A percentile compares a stretch with the other conserved stretches of the same genome.
These are phyloP conservation scores for Pseudococcus viburni DNA, from an alignment of 2,888 invertebrate genomes.

Conservation along the genomic window DNA sequence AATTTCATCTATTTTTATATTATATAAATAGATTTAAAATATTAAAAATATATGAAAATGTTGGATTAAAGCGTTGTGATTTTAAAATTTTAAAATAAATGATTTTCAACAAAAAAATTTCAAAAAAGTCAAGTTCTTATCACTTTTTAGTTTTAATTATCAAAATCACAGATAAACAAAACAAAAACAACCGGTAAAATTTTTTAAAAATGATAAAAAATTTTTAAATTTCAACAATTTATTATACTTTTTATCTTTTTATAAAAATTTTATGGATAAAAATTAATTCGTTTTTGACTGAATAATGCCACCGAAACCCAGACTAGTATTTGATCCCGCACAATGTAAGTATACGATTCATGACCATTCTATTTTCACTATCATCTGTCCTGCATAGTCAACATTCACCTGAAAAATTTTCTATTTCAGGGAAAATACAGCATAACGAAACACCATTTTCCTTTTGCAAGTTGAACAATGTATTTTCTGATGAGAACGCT, in stretches of 20 bases:
- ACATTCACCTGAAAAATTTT: background rate
- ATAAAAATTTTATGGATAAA: background rate
- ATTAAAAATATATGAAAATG: too few relatives aligned
- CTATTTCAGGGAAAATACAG: constrained; percentile 21
- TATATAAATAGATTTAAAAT: too few relatives aligned
- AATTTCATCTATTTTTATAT: too few relatives aligned
- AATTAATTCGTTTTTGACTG: background rate
- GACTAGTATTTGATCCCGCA: background rate
- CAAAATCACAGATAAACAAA: background rate
- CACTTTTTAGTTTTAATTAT: too few relatives aligned
- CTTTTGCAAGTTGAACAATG: constrained; percentile 39
- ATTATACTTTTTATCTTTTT: too few relatives aligned
- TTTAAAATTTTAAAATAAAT: background rate
- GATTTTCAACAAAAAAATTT: too few relatives aligned
- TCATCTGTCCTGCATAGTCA: background rate
- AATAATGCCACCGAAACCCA: background rate
- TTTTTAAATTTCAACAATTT: too few relatives aligned
- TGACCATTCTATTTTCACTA: background rate
- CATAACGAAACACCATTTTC: constrained; percentile 36
- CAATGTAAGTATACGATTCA: background rate
- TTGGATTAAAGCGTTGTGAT: background rate
- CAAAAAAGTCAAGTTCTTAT: too few relatives aligned
- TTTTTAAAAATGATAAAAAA: too few relatives aligned
- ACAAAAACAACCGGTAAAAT: too few relatives aligned
- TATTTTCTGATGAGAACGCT: constrained; percentile 5